phyloP scores from a whole-genome alignment of 2,113 vertebrate species.

The Leucosticte australis region DNA sequence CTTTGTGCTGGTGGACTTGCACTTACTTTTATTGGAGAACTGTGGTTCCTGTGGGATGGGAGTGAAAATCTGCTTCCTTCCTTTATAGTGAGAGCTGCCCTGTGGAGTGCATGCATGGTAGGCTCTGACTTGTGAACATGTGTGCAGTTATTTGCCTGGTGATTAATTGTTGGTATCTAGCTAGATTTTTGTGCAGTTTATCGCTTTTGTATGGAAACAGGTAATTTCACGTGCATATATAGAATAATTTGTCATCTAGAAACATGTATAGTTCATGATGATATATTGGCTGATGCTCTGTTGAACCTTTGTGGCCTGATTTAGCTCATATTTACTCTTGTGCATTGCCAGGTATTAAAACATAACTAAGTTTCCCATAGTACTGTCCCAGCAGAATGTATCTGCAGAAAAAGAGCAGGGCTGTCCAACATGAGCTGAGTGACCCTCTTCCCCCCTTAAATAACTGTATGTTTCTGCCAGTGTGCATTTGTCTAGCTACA shows the following conservation, averaged over 20 bases:
- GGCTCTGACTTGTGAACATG: neutral
- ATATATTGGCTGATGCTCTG: neutral
- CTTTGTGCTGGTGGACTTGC: neutral
- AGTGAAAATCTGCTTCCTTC: neutral
- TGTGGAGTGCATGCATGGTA: neutral
- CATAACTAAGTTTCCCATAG: neutral
- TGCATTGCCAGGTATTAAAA: neutral
- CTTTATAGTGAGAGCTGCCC: neutral
- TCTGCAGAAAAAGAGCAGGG: neutral
- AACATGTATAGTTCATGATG: neutral
- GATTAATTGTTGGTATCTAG: neutral
- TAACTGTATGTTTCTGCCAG: neutral
- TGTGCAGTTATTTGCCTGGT: neutral
- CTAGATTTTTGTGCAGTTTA: neutral
- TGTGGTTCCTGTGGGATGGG: neutral
- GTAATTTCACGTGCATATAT: neutral
- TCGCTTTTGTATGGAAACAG: neutral
- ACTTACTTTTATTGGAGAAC: neutral
- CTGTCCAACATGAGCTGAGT: neutral
- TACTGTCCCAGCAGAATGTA: neutral
- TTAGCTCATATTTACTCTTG: neutral
- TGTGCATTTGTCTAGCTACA: neutral
- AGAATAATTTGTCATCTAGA: neutral
- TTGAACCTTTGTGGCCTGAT: neutral
- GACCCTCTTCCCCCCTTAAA: neutral